These are phyloP conservation scores for Ichneumon xanthorius DNA, from an alignment of 2,888 invertebrate genomes.

Conservation along the genomic window DNA sequence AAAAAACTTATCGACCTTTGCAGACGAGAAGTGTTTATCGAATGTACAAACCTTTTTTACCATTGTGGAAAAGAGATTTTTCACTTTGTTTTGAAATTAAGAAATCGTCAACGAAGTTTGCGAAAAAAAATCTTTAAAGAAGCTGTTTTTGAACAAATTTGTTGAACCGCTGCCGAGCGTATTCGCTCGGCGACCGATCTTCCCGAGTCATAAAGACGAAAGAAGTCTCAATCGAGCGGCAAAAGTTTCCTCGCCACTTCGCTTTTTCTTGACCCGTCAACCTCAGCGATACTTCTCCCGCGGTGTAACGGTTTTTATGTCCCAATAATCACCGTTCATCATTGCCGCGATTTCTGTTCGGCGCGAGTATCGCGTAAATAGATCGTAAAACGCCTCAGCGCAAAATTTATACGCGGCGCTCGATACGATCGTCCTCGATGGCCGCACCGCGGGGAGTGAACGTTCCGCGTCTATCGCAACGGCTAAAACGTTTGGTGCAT, in stretches of 20 bases:
- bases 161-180: no score
- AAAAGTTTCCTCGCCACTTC: conserved; percentile 5
- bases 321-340: conserved; percentile 45
- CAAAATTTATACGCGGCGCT: conserved; percentile 77
- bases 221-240: conserved; percentile 11
- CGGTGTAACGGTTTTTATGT: conserved; percentile 36
- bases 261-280: conserved; percentile 12
- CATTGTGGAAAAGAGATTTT: no score
- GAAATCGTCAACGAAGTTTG: no score
- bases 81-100: no score
- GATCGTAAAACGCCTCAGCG: conserved; percentile 77
- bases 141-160: no score
- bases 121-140: no score
- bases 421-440: conserved; percentile 50
- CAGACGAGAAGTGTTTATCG: no score
- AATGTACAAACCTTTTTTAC: no score
- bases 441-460: conserved; percentile 46
- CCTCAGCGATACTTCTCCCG: conserved; percentile 8
- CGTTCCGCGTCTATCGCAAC: conserved; percentile 29
- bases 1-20: no score
- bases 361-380: conserved; percentile 72
- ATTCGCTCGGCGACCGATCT: neutral
- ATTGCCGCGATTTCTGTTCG: conserved; percentile 66
- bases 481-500: conserved; percentile 36
- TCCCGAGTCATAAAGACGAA: conserved; percentile 18